These are phyloP conservation scores for Silurus aristotelis DNA, from an alignment of 2,797 vertebrate genomes.

Conservation along the genomic window DNA sequence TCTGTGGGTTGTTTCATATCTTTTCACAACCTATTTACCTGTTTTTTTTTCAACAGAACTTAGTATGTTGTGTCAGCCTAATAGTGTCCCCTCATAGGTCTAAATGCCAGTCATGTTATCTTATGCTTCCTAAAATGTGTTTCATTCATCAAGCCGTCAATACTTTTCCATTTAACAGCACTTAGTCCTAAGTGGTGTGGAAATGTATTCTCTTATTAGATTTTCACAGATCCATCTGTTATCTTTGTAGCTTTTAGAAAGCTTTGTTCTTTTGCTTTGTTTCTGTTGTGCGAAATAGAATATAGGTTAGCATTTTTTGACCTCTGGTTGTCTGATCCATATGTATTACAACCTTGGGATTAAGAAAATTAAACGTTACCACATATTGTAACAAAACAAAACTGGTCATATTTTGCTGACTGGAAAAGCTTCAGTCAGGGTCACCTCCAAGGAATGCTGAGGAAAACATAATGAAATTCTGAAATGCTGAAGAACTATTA, in stretches of 20 bases:
- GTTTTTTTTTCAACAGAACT: background rate
- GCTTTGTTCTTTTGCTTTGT: background rate
- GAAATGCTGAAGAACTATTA: slow-evolving; percentile 7
- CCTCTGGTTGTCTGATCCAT: background rate
- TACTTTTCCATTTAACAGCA: slow-evolving; percentile 15
- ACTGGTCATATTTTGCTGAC: background rate
- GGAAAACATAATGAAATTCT: background rate
- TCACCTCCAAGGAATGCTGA: background rate
- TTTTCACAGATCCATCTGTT: slow-evolving; percentile 5
- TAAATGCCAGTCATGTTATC: background rate
- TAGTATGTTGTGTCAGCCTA: slow-evolving; percentile 10
- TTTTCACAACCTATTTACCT: background rate
- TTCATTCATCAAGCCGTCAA: slow-evolving; percentile 11
- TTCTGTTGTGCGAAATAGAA: background rate
- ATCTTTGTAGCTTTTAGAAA: background rate
- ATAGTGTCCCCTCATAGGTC: background rate
- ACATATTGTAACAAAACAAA: background rate
- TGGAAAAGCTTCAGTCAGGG: background rate
- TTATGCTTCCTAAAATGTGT: background rate
- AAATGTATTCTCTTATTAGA: slow-evolving; percentile 5
- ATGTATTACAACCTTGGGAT: background rate
- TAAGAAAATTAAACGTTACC: background rate
- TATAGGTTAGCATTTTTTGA: background rate
- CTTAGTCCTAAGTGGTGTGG: slow-evolving; percentile 1
- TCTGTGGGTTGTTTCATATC: background rate